Evolutionary conservation across 2,797 vertebrate genomes (phyloP).

Genomic region (Girardinus metallicus): DNA sequence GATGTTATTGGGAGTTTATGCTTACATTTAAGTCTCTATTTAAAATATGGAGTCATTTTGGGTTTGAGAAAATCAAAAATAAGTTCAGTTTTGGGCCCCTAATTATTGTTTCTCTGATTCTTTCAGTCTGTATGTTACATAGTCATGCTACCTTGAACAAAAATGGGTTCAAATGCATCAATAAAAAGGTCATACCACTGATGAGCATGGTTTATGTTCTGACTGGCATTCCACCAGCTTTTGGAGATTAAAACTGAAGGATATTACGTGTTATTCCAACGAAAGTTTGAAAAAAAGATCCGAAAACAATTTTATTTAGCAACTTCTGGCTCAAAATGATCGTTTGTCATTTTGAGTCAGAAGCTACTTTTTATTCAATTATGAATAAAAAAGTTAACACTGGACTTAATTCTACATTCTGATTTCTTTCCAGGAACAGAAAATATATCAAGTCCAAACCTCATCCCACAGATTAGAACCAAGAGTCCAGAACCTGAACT

Average conservation of each 20-base stretch:
- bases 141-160: neutral
- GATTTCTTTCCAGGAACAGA: conserved; percentile 74
- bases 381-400: neutral
- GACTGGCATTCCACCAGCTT: neutral
- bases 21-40: neutral
- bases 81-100: neutral
- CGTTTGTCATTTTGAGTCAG: too few species aligned
- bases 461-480: conserved; percentile 73
- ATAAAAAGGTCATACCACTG: neutral
- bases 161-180: neutral
- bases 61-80: neutral
- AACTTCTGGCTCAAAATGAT: neutral
- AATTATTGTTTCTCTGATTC: neutral
- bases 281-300: neutral
- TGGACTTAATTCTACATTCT: conserved; percentile 39
- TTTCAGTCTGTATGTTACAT: neutral
- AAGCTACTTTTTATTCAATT: too few species aligned
- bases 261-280: neutral
- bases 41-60: neutral
- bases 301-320: neutral
- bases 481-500: conserved; percentile 58
- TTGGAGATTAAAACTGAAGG: neutral
- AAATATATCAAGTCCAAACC: conserved; percentile 74
- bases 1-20: neutral
- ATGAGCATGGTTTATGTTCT: neutral